A percentile compares a stretch with the other conserved stretches of the same genome.
Evolutionary conservation across 2,797 vertebrate species (phyloP).

Genomic region (Leucoraja ocellata): DNA sequence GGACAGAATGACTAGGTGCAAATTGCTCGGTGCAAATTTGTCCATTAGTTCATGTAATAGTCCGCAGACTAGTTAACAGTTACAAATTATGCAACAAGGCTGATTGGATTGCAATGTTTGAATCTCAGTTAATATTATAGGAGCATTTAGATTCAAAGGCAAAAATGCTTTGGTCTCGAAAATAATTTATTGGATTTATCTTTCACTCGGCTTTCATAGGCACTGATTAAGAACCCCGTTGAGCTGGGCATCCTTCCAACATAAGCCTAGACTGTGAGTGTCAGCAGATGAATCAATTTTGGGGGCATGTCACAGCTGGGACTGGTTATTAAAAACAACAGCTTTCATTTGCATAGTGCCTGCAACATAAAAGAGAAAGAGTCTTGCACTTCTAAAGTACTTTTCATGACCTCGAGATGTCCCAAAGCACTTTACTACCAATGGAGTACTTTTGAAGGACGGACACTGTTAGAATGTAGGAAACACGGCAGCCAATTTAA

Average conservation of each 20-base stretch:
- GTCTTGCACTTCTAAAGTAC: neutral
- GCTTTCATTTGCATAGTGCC: neutral
- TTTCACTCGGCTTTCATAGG: neutral
- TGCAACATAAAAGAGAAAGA: neutral
- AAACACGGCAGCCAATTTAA: neutral
- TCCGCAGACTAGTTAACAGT: neutral
- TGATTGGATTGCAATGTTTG: neutral
- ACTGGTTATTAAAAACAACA: neutral
- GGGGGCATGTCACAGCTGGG: neutral
- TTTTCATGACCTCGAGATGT: too few species aligned
- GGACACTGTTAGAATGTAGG: neutral
- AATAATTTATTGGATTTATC: neutral
- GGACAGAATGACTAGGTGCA: neutral
- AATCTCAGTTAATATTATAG: slow-evolving; percentile 17
- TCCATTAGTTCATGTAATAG: neutral
- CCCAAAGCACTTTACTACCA: too few species aligned
- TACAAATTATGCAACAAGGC: neutral
- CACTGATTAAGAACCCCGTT: neutral
- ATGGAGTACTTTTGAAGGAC: neutral
- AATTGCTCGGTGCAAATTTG: neutral
- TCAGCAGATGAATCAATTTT: neutral
- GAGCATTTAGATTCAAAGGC: slow-evolving; percentile 8
- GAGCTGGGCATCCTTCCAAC: neutral
- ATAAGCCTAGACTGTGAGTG: slow-evolving; percentile 11
- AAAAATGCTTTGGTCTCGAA: neutral